A percentile compares a stretch with the other conserved stretches of the same genome.
Evolutionary conservation across 2,888 invertebrate species (phyloP).

Genomic region (Ormyrus rosae): DNA sequence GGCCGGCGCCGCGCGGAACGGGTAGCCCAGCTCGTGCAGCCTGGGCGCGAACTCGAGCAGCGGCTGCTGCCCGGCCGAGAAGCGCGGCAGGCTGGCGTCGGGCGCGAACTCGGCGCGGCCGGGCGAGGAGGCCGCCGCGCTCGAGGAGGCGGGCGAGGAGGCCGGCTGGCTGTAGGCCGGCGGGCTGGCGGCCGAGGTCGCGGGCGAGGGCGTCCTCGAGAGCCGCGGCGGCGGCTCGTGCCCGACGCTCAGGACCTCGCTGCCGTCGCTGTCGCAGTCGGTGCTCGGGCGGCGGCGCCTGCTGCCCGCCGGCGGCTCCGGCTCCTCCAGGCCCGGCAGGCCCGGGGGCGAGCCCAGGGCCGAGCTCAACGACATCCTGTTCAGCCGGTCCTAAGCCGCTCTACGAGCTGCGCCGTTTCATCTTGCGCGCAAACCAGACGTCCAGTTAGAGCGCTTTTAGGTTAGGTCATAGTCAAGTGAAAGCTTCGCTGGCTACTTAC

Average conservation of each 20-base stretch:
- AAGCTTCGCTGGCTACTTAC: too few relatives aligned
- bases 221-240: slow-evolving; percentile 80
- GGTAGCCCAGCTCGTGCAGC: slow-evolving; percentile 69
- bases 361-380: slow-evolving; percentile 12
- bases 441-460: too few relatives aligned
- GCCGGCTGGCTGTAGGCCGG: slow-evolving; percentile 70
- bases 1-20: slow-evolving; percentile 66
- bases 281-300: background rate
- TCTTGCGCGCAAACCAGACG: too few relatives aligned
- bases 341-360: slow-evolving; percentile 17
- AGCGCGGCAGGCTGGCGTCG: slow-evolving; percentile 67
- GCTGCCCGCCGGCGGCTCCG: slow-evolving; percentile 54
- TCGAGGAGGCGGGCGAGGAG: slow-evolving; percentile 71
- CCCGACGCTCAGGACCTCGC: slow-evolving; percentile 89
- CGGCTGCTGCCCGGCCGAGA: slow-evolving; percentile 62
- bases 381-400: background rate
- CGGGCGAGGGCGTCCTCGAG: slow-evolving; percentile 71
- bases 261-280: slow-evolving; percentile 78
- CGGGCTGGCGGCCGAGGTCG: slow-evolving; percentile 63
- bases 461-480: too few relatives aligned
- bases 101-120: slow-evolving; percentile 67
- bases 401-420: too few relatives aligned
- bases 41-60: slow-evolving; percentile 62
- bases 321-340: slow-evolving; percentile 58
- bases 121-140: slow-evolving; percentile 71